Base-by-base conservation (phyloP, 1,140 invertebrate species). In the Drosophila ercepeae region DNA sequence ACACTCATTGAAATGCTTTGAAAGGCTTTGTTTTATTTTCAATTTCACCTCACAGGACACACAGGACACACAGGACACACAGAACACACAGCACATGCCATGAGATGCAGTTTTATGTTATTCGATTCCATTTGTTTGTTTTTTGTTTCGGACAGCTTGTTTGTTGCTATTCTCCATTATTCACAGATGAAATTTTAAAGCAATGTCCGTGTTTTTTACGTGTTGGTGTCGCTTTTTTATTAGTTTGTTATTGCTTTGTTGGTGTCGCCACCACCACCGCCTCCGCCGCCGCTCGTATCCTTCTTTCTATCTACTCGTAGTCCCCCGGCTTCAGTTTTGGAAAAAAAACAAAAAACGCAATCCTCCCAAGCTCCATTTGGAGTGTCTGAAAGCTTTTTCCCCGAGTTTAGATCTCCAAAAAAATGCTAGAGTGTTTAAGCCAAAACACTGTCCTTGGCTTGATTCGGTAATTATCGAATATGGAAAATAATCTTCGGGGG, bases 101-200 rank as follows among this genome's bases (percentile, higher is more conserved):
- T 27, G 25, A 9, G 18, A 16, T n/a, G 25, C 18, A 11, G 11
- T 44, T 58, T 19, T 42, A 11, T 55, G 32, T 52, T 53, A 18
- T 57, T 58, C 16, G 11, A 16, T 5, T 6, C 48, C 23, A 45
- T 72, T 54, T 57, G 27, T n/a, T 50, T 54, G 54, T 44, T 67
- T 51, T 44, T 42, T 41, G 57, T 61, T 32, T 9, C 29, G 11
- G 36, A 16, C 5, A 39, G 36, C 36, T 68, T 67, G 67, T 46
- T 70, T 78, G 57, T 79, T 59, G 53, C 32, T 70, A n/a, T n/a
- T 57, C 75, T 79, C 50, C 70, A 61, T 78, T 78, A 63, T 64
- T 72, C 53, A 60, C 39, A 61, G 70, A 19, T 23, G 29, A 48
- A 73, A 45, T 27, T 63, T 67, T 18, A 63, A 45, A 36, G 19